Evolutionary conservation across 2,888 invertebrate genomes (phyloP), one percentile per base, ranked within the genome.

Genomic region (Amaurobius ferox): DNA sequence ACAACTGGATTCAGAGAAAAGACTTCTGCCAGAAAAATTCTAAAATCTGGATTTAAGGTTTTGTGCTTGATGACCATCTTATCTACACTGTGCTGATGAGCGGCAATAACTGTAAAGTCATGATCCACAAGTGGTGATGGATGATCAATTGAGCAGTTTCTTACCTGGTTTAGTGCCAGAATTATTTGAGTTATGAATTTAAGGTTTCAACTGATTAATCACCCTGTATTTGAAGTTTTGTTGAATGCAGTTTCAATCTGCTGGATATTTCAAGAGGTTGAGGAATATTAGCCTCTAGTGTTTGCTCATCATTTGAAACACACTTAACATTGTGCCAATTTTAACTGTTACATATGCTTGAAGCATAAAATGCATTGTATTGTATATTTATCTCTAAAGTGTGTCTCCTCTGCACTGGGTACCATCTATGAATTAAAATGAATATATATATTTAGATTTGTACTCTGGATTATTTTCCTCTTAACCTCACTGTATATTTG

Each of bases 261-360:
- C 55, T 55, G 55, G 23, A 55, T 55, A 23, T 55, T 55, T 16
- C 44, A 44, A n/a, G 23, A 23, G 55, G 55, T 55, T 55, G 23
- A 6, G 5, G 23, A 3, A 7, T 55, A 5, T 6, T 23, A 16
- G 23, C 23, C 55, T 55, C 55, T 55, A 55, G 23, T 55, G 23
- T 55, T 55, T 55, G 55, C 55, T 55, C 55, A 55, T 55, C 55
- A 11, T 55, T 55, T 55, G 55, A 23, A 55, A 55, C 55, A 44
- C 44, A 23, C 55, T 55, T 55, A 55, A 55, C 55, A 55, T 23
- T 55, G 55, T 55, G 55, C 55, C 55, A 55, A 55, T 55, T 55
- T 55, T 55, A 55, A 55, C 23, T 55, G 55, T 55, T 55, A 55
- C 55, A 23, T 23, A 55, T 55, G 55, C 55, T 55, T 55, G 23